Evolutionary conservation across 1,140 invertebrate genomes (phyloP).

Genomic region (Diachasma alloeum): DNA sequence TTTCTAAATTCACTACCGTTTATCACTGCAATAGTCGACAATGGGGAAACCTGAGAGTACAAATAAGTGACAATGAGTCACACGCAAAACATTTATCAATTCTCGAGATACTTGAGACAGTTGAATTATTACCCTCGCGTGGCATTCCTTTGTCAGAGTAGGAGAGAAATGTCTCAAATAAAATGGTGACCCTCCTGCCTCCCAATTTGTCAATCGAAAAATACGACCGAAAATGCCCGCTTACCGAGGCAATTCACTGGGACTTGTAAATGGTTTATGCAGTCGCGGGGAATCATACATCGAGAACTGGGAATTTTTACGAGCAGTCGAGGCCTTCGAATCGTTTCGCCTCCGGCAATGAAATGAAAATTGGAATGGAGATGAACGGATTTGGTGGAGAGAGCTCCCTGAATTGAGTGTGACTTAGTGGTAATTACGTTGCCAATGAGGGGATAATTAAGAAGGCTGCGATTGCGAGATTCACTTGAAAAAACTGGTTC

Average conservation of each 20-base stretch:
- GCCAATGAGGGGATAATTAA: neutral
- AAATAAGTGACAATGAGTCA: neutral
- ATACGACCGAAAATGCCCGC: no score
- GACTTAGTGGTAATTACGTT: neutral
- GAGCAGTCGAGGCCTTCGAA: no score
- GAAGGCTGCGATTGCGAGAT: neutral
- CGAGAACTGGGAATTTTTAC: neutral
- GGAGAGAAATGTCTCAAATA: neutral
- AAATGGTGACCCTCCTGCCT: neutral
- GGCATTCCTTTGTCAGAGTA: neutral
- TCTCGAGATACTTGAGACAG: neutral
- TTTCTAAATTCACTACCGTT: no score
- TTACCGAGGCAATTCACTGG: neutral
- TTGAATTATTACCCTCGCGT: neutral
- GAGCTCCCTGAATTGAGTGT: neutral
- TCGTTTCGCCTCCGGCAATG: no score
- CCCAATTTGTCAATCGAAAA: no score
- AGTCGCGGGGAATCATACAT: neutral
- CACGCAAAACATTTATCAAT: neutral
- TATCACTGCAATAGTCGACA: neutral
- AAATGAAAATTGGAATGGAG: neutral
- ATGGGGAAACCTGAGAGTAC: neutral
- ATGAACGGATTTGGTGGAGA: neutral
- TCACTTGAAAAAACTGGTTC: no score
- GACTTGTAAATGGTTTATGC: neutral